A percentile compares a stretch with the other conserved stretches of the same genome.
phyloP scores from a whole-genome alignment of 2,797 vertebrate genomes.

The Gymnothorax reevesii region DNA sequence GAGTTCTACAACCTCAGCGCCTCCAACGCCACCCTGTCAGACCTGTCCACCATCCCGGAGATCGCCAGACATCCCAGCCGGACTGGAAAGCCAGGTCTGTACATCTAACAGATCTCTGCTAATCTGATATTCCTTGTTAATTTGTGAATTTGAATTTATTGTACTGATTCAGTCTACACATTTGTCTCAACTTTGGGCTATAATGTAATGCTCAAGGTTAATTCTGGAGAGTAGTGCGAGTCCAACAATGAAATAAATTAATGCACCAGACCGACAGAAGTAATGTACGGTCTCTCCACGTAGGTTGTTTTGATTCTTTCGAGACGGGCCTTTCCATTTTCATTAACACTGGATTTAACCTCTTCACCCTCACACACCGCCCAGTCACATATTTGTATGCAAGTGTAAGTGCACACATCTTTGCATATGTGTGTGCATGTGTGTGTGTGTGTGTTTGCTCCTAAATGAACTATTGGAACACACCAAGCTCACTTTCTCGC shows the following conservation, averaged over 20 bases:
- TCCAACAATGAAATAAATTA: not conserved
- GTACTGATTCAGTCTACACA: not conserved
- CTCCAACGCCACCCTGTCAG: constrained; percentile 75
- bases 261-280: not conserved
- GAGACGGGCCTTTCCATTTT: not conserved
- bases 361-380: not conserved
- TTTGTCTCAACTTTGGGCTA: not conserved
- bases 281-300: not conserved
- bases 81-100: constrained; percentile 63
- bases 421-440: not conserved
- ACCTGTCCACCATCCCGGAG: constrained; percentile 84
- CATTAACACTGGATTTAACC: not conserved
- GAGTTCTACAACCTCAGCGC: constrained; percentile 69
- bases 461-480: constrained; percentile 1
- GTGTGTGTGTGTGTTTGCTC: not conserved
- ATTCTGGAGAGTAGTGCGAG: not conserved
- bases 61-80: constrained; percentile 59
- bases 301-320: not conserved
- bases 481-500: not conserved
- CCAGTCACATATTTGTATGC: not conserved
- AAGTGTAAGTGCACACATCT: not conserved
- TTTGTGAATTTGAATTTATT: not conserved
- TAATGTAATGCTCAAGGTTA: not conserved
- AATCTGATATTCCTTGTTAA: not conserved
- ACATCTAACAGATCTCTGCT: constrained; percentile 21